Conservation (phyloP, 2,113 vertebrate species). For the Trematocara marginatum region DNA sequence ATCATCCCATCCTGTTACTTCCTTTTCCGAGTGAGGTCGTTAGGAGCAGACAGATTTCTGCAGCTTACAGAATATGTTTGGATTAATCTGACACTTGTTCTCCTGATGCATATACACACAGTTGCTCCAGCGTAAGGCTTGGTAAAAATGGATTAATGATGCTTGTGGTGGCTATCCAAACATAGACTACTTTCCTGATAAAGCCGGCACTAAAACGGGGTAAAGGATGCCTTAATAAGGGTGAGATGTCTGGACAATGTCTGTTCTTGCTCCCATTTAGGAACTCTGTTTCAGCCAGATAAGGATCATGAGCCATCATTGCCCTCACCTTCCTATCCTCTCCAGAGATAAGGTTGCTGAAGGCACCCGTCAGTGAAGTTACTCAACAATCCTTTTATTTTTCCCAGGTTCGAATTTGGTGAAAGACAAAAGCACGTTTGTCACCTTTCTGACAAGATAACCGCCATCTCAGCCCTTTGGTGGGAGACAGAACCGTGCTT, state of each 20-base stretch:
- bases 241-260: slow-evolving; percentile 16
- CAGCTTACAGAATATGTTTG: not conserved
- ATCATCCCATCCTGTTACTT: not conserved
- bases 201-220: not conserved
- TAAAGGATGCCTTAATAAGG: slow-evolving; percentile 36
- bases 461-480: slow-evolving; percentile 8
- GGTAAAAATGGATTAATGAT: slow-evolving; percentile 33
- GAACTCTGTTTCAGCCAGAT: slow-evolving; percentile 36
- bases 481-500: not conserved
- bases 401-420: not conserved
- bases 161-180: slow-evolving; percentile 22
- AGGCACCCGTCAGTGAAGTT: not conserved
- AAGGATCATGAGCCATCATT: slow-evolving; percentile 32
- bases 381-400: not conserved
- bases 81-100: slow-evolving; percentile 7
- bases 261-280: slow-evolving; percentile 25
- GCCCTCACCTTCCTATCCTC: slow-evolving; percentile 37
- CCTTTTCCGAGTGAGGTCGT: not conserved
- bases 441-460: slow-evolving; percentile 33
- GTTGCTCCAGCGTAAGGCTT: not conserved
- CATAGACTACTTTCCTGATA: slow-evolving; percentile 12
- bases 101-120: not conserved
- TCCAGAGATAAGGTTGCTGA: slow-evolving; percentile 21
- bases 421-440: slow-evolving; percentile 24
- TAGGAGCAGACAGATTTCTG: not conserved